A percentile compares a stretch with the other conserved stretches of the same genome.
These are phyloP conservation scores for Andricus curvator DNA, from an alignment of 2,888 invertebrate genomes.

Conservation along the genomic window DNA sequence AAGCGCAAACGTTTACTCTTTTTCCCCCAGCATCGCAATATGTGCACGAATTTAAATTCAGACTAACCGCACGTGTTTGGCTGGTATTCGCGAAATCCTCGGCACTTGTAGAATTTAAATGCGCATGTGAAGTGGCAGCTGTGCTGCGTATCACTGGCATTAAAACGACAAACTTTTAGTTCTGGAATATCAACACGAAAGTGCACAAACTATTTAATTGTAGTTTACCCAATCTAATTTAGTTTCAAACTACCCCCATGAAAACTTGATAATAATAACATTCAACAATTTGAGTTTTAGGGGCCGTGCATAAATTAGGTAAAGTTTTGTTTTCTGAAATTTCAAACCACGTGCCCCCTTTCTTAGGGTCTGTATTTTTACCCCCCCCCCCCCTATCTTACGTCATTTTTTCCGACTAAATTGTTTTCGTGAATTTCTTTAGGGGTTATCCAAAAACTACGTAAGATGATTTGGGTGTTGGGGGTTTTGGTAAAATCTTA, in stretches of 20 bases:
- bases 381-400: too few species aligned
- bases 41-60: constrained; percentile 33
- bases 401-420: too few species aligned
- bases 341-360: too few species aligned
- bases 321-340: too few species aligned
- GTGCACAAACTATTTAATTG: constrained; percentile 9
- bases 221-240: constrained; percentile 2
- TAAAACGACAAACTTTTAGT: constrained; percentile 28
- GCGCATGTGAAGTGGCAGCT: constrained; percentile 30
- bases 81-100: constrained; percentile 31
- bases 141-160: constrained; percentile 15
- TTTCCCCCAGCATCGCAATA: constrained; percentile 9
- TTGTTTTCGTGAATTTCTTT: too few species aligned
- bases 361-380: too few species aligned
- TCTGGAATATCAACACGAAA: constrained; percentile 28
- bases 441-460: too few species aligned
- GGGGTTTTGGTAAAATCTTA: too few species aligned
- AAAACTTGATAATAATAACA: too few species aligned
- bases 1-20: background rate
- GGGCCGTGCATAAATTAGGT: too few species aligned
- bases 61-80: constrained; percentile 37
- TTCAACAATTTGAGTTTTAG: too few species aligned
- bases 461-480: too few species aligned
- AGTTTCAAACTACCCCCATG: constrained; percentile 5
- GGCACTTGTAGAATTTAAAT: constrained; percentile 36